Base-by-base conservation (phyloP, 2,888 invertebrate species). In the Melieria picta region DNA sequence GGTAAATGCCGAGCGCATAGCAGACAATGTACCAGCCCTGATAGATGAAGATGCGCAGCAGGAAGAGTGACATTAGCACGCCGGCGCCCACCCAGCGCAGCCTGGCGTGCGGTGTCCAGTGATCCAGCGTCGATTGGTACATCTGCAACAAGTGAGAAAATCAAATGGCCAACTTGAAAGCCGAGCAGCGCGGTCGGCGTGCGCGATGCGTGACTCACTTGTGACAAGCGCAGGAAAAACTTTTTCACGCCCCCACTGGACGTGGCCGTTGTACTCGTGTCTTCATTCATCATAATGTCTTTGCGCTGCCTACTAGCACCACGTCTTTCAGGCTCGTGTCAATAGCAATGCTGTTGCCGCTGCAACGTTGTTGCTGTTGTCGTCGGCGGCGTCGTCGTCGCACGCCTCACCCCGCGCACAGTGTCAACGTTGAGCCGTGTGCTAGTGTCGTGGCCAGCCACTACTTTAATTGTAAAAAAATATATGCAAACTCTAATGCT, bases 11-110 rank as follows among this genome's bases (percentile, higher is more conserved):
- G 87, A 99, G 89, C 47, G 98, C 99, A 89, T 99, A 99, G 79
- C 98, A 98, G 74, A 99, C 93, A 82, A 99, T 99, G 87, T 99
- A 99, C 98, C 99, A 99, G 79, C 99, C 99, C 95, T 99, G 95
- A 85, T 93, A 91, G 79, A 93, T 87, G 85, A 95, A 89, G 88
- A 97, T 92, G 88, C 96, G 91, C 81, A 94, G 88, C 84, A 94
- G 88, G 88, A 96, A 97, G 85, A 91, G 83, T 74, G 91, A 80
- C 84, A 95, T 86, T 78, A 96, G 88, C 75, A 91, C 85, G 80
- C 90, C 87, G 75, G 94, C 93, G 80, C 91, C 92, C 72, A 90
- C 87, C 97, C 97, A 97, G 88, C 97, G 91, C 79, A 91, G 90
- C 83, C 90, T 90, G 76, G 91, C 89, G 84, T 94, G 93, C 72